These are phyloP conservation scores for Portunus trituberculatus DNA, from an alignment of 1,140 invertebrate genomes.

Conservation along the genomic window DNA sequence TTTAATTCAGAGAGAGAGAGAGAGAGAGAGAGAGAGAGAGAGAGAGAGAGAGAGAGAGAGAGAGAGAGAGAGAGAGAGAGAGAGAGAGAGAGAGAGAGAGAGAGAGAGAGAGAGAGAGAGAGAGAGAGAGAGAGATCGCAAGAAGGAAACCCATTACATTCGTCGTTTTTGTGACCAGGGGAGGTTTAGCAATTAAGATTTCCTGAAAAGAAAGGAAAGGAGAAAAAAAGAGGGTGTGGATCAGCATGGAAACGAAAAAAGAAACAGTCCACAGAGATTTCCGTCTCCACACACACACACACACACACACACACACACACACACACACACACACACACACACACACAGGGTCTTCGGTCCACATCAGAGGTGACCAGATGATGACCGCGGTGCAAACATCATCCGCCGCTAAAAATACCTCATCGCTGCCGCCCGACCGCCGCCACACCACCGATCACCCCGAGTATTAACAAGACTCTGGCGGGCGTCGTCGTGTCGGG, in stretches of 20 bases:
- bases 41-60: conserved; percentile 20
- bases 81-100: neutral
- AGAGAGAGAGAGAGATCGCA: no score
- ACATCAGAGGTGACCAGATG: neutral
- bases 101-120: no score
- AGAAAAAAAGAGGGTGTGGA: neutral
- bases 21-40: conserved; percentile 16
- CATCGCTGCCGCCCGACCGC: neutral
- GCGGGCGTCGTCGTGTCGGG: neutral
- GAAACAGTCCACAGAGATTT: neutral
- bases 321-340: conserved; percentile 20
- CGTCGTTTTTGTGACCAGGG: neutral
- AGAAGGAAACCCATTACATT: neutral
- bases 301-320: conserved; percentile 20
- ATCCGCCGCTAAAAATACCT: neutral
- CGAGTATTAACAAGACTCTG: neutral
- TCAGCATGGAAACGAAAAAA: neutral
- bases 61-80: conserved; percentile 8
- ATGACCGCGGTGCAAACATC: neutral
- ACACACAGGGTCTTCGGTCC: neutral
- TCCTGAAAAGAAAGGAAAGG: neutral
- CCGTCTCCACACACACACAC: neutral
- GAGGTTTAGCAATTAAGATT: no score
- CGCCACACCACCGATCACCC: neutral
- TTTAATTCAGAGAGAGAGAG: neutral